Percentiles rank a stretch among this genome's conserved stretches.
Evolutionary conservation across 35 echinoderm and acorn worm species (phyloP).

Genomic region (Holothuria glaberrima): DNA sequence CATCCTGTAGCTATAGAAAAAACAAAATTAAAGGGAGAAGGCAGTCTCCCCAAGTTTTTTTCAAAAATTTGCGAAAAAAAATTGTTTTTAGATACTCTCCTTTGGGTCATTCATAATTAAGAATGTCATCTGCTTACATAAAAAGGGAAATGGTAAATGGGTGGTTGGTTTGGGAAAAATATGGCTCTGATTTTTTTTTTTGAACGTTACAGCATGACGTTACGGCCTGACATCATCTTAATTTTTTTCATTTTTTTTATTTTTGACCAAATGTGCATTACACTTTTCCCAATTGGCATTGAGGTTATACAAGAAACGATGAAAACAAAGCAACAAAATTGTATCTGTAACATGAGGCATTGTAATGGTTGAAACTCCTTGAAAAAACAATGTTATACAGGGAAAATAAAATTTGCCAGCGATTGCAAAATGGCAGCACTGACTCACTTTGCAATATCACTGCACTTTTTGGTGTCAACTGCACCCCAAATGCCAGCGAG

Average conservation of each 20-base stretch:
- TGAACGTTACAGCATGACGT: background rate
- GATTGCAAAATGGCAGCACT: too few species aligned
- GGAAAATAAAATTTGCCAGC: conserved; percentile 5
- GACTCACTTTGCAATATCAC: too few species aligned
- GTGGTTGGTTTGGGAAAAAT: too few species aligned
- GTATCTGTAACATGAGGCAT: too few species aligned
- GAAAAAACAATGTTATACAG: background rate
- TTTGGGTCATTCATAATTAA: background rate
- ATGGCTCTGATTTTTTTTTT: background rate
- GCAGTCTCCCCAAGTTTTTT: too few species aligned
- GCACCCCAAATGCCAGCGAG: too few species aligned
- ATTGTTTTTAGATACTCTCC: too few species aligned
- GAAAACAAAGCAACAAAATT: conserved; percentile 13
- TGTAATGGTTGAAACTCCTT: too few species aligned
- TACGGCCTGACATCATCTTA: background rate
- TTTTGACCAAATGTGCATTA: background rate
- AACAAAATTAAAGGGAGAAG: too few species aligned
- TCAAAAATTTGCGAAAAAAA: too few species aligned
- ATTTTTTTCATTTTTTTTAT: background rate
- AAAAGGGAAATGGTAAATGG: background rate
- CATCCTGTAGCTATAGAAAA: too few species aligned
- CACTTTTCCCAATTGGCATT: background rate
- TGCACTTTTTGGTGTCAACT: too few species aligned
- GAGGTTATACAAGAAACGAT: background rate
- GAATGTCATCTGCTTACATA: background rate